Conservation (phyloP, 1,140 invertebrate species). For the Bombus cullumanus region DNA sequence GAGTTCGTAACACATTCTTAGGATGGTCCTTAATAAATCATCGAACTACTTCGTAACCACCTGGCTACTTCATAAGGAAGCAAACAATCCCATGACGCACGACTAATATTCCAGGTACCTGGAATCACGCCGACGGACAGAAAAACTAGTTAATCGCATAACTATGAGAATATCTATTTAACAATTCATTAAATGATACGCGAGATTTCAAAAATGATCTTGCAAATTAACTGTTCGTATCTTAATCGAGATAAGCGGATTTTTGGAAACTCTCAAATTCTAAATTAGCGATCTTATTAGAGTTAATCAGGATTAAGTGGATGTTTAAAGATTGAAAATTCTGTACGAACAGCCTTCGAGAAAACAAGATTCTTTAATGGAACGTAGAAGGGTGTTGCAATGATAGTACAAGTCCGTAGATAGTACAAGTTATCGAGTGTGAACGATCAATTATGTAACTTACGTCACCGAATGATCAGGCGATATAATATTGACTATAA, state of each 20-base stretch:
- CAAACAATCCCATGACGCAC: background rate
- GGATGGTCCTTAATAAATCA: background rate
- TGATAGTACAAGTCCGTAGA: background rate
- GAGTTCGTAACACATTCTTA: background rate
- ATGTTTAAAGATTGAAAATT: background rate
- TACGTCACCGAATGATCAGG: background rate
- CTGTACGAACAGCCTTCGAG: no score
- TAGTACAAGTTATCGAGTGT: background rate
- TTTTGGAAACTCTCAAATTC: no score
- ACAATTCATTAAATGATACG: no score
- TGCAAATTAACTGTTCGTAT: no score
- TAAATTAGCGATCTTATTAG: no score
- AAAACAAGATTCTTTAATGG: background rate
- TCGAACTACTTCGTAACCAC: background rate
- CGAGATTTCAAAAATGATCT: no score
- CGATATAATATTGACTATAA: constrained; percentile 1
- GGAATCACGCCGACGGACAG: background rate
- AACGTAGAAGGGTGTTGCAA: background rate
- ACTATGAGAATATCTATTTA: background rate
- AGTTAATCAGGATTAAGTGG: no score
- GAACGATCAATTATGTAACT: background rate
- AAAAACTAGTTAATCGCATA: background rate
- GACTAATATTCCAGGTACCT: background rate
- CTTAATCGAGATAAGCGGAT: no score
- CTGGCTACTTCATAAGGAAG: background rate